Base-by-base conservation (phyloP, 2,888 invertebrate genomes). In the Stenolophus ochropezus region DNA sequence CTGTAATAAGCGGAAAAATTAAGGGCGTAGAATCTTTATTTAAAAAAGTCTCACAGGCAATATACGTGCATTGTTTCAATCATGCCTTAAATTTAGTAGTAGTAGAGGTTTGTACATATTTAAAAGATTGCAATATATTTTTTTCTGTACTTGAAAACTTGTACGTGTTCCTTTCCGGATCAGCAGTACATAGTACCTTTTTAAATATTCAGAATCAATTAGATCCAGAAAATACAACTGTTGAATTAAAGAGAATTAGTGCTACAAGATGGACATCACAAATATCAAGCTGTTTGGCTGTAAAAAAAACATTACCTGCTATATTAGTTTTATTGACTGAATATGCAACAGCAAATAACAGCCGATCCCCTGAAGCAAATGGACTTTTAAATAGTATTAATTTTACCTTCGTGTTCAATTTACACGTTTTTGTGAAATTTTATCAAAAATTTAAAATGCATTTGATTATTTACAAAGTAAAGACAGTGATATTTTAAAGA, bases 51-150 rank as follows among this genome's bases (percentile, higher is more conserved):
- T 20, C 56, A 20, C 56, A 56, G 20, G 56, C 56, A 3, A 56
- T 83, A 1, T 83, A 83, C 47, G 53, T 82, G 3, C 78, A 78
- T 65, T 83, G 83, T 18, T 83, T 65, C 25, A 82, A 83, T 77
- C 83, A 83, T 14, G 2, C 27, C 6, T 61, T 82, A 73, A 83
- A 82, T 82, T 83, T 82, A 78, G 49, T 82, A 20, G 14, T 78
- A 21, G 76, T 80, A 4, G 82, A 83, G 71, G 65, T 76, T 20
- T 83, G 82, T 49, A 82, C 78, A 81, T 71, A 56, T 65, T 8
- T 76, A 11, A 5, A 33, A n/a, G 23, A 78, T 14, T 73, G 49
- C n/a, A 71, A 76, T 47, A n/a, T 56, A 47, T 77, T 58, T 20
- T 42, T 61, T 18, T 14, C 5, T 18, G 8, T 77, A 16, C 21